Evolutionary conservation across 2,888 invertebrate species (phyloP).

Genomic region (Itoplectis maculator): DNA sequence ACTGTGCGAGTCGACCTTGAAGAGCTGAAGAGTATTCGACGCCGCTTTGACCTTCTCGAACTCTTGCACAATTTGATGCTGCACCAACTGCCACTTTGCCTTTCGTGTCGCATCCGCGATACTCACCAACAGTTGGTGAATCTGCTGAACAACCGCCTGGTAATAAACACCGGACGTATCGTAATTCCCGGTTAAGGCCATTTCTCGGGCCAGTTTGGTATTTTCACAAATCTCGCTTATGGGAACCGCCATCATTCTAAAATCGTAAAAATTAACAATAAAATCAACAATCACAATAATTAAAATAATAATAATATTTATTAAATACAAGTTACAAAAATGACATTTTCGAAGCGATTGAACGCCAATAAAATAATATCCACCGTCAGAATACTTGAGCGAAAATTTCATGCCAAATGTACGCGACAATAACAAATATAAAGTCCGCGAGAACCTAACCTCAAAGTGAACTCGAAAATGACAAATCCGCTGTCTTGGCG

Average conservation of each 20-base stretch:
- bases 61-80: conserved; percentile 94
- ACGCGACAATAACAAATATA: background rate
- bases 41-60: conserved; percentile 96
- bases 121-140: conserved; percentile 92
- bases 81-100: conserved; percentile 96
- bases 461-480: background rate
- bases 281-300: background rate
- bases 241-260: conserved; percentile 91
- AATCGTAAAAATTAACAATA: background rate
- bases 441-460: background rate
- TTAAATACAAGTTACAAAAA: too few relatives aligned
- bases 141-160: conserved; percentile 96
- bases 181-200: conserved; percentile 97
- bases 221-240: conserved; percentile 97
- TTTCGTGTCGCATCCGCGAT: conserved; percentile 93
- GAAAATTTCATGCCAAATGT: too few relatives aligned
- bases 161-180: conserved; percentile 97
- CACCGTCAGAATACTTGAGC: too few relatives aligned
- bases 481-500: background rate
- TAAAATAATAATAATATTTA: too few relatives aligned
- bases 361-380: too few relatives aligned
- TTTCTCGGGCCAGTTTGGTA: conserved; percentile 97
- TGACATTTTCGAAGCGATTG: too few relatives aligned
- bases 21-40: conserved; percentile 90
- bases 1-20: conserved; percentile 89